Conservation (phyloP, 2,888 invertebrate species). For the Papilio elwesi region DNA sequence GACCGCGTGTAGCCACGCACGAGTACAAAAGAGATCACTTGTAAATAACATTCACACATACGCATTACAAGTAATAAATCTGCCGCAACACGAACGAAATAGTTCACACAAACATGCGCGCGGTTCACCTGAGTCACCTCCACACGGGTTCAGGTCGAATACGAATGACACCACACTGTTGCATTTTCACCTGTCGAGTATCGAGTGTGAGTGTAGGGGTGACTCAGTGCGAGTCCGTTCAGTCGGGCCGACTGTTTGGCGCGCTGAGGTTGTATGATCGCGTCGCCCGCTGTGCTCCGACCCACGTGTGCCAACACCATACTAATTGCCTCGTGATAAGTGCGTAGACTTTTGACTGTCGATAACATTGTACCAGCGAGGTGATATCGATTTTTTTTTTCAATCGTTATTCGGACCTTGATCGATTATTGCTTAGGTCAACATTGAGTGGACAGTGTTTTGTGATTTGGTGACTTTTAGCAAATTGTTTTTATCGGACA, state of each 20-base stretch:
- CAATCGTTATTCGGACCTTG: slow-evolving; percentile 48
- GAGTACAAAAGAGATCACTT: slow-evolving; percentile 70
- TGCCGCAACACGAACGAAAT: slow-evolving; percentile 76
- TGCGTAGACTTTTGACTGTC: slow-evolving; percentile 68
- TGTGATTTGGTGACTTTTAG: slow-evolving; percentile 68
- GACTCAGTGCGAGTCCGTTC: slow-evolving; percentile 66
- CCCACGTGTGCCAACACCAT: slow-evolving; percentile 72
- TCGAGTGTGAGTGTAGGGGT: slow-evolving; percentile 66
- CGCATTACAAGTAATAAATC: slow-evolving; percentile 65
- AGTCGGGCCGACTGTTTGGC: slow-evolving; percentile 77
- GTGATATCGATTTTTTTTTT: slow-evolving; percentile 44
- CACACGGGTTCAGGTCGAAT: slow-evolving; percentile 70
- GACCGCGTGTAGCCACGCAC: slow-evolving; percentile 66
- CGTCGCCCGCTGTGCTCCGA: slow-evolving; percentile 49
- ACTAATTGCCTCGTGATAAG: slow-evolving; percentile 71
- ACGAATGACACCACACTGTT: slow-evolving; percentile 74
- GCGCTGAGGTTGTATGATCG: slow-evolving; percentile 69
- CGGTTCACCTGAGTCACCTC: slow-evolving; percentile 74
- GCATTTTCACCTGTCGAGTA: slow-evolving; percentile 79
- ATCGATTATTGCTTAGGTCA: slow-evolving; percentile 48
- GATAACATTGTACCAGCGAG: slow-evolving; percentile 61
- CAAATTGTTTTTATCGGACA: slow-evolving; percentile 67
- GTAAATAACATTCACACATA: slow-evolving; percentile 59
- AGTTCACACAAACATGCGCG: slow-evolving; percentile 68
- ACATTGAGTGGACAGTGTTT: slow-evolving; percentile 67